phyloP scores from a whole-genome alignment of 1,140 invertebrate genomes.

The Lordiphosa collinella region DNA sequence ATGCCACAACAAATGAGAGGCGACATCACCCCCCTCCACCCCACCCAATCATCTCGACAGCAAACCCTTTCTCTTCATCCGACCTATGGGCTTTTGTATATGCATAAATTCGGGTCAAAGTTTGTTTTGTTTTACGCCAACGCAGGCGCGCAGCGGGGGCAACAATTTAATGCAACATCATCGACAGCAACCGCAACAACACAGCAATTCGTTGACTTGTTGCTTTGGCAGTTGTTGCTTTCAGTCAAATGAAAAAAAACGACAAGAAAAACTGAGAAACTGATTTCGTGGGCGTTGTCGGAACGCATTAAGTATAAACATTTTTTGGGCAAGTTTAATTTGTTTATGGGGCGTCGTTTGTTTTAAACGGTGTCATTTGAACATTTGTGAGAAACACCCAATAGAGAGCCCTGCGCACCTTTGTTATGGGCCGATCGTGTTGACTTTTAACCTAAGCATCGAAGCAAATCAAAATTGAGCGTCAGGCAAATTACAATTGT shows the following conservation, averaged over 20 bases:
- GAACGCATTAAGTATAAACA: slow-evolving; percentile 55
- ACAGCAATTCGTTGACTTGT: slow-evolving; percentile 44
- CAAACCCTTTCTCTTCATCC: no score
- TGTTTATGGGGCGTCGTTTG: slow-evolving; percentile 61
- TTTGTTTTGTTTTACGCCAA: slow-evolving; percentile 55
- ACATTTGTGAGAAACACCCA: slow-evolving; percentile 12
- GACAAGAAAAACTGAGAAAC: slow-evolving; percentile 39
- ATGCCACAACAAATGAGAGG: no score
- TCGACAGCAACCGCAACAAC: slow-evolving; percentile 41
- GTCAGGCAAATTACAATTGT: slow-evolving; percentile 54
- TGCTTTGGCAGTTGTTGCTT: slow-evolving; percentile 55
- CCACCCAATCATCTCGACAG: no score
- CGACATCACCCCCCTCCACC: no score
- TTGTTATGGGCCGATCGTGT: slow-evolving; percentile 40
- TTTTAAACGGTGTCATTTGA: slow-evolving; percentile 63
- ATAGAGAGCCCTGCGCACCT: slow-evolving; percentile 7
- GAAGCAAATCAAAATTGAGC: slow-evolving; percentile 60
- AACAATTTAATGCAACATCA: slow-evolving; percentile 73
- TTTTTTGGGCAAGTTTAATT: slow-evolving; percentile 52
- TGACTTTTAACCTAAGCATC: slow-evolving; percentile 68
- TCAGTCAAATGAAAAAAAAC: slow-evolving; percentile 45
- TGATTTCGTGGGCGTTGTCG: slow-evolving; percentile 57
- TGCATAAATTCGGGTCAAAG: slow-evolving; percentile 60
- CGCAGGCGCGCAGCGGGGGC: slow-evolving; percentile 43
- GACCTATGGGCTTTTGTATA: no score